Base-by-base conservation (phyloP, 2,888 invertebrate genomes). In the Steinernema hermaphroditum region DNA sequence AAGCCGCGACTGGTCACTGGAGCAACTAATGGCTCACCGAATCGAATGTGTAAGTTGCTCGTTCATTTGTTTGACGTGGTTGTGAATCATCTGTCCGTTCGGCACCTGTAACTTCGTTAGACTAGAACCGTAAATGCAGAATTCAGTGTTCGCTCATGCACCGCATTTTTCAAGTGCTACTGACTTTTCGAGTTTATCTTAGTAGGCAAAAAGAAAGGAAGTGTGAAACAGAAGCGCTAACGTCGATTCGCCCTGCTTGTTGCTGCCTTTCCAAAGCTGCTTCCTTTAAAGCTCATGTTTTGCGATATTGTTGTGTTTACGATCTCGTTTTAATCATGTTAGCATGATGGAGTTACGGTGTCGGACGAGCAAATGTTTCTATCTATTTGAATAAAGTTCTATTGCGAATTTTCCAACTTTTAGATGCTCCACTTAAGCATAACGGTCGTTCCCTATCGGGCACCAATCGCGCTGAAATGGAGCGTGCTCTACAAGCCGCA, bases 1-100 rank as follows among this genome's bases (percentile, higher is more conserved):
- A 72, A 72, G n/a, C 57, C 57, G 14, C 72, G 72, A n/a, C 62
- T 57, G n/a, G 16, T 41, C 57, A 70, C 0, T 29, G 54, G 37
- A 34, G 71, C 24, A 9, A 54, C 54, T 19, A 50, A 29, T 29
- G 54, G 24, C 9, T 54, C 71, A 1, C 54, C 71, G 50, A 14
- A 32, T 9, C 22, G 54, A n/a, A 27, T 70, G 49, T 70, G 44
- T 32, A 70, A 70, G 32, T 70, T 46, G 0, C 12, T 54, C 34
- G 27, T 27, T 29, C 19, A 16, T 34, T 16, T 27, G 6, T 29
- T 34, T 8, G 29, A 16, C 29, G n/a, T 34, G 22, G 1, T 34
- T 34, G 50, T 54, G 54, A 54, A 37, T 19, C 32, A 70, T 32
- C 19, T 37, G 12, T 34, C 71, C 41, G 54, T 54, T 54, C 54